Percentiles rank a stretch among this genome's conserved stretches.
Conservation (phyloP, 2,888 invertebrate genomes). For the Eupithecia subumbrata region DNA sequence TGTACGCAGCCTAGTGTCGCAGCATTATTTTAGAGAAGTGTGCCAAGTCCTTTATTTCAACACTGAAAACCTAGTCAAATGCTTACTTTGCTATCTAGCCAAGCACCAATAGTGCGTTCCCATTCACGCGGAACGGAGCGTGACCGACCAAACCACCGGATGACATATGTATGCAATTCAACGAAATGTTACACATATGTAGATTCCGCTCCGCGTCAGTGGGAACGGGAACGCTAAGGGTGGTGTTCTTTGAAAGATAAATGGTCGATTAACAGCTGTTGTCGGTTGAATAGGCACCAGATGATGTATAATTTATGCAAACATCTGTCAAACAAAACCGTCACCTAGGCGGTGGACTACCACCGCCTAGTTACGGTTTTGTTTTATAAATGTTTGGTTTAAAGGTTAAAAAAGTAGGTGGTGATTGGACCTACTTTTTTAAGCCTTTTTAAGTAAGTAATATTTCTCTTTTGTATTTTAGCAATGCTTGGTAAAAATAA, state of each 20-base stretch:
- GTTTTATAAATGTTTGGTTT: no score
- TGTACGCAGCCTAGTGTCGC: no score
- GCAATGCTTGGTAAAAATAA: no score
- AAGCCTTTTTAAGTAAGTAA: no score
- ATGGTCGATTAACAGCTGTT: neutral
- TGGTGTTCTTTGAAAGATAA: neutral
- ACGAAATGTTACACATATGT: neutral
- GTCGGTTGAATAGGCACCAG: neutral
- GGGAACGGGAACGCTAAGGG: neutral
- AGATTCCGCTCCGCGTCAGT: neutral
- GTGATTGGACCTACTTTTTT: no score
- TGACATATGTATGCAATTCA: neutral
- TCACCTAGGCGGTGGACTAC: neutral
- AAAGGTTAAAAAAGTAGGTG: no score
- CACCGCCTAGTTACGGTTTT: no score
- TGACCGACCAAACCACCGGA: neutral
- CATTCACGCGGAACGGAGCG: neutral
- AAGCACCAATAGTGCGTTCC: neutral
- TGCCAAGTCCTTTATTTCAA: neutral
- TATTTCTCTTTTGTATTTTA: no score
- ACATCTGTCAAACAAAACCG: neutral
- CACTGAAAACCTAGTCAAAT: neutral
- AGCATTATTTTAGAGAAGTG: neutral
- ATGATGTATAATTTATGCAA: neutral
- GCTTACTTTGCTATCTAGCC: neutral